Percentiles rank a stretch among this genome's conserved stretches.
Evolutionary conservation across 1,140 invertebrate genomes (phyloP).

Genomic region (Gerris buenoi): DNA sequence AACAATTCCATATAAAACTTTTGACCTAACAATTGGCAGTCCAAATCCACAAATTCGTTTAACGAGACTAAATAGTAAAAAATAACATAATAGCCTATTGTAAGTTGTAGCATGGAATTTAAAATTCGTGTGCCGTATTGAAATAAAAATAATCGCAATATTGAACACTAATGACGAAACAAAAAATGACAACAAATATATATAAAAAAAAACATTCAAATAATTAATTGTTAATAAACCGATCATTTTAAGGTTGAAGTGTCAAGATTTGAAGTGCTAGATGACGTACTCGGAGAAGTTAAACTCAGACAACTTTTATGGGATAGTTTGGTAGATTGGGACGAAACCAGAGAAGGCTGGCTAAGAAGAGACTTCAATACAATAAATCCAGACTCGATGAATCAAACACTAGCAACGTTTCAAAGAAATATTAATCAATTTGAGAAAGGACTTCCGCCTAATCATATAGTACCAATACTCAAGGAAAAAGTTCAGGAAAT

Average conservation of each 20-base stretch:
- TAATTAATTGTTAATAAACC: neutral
- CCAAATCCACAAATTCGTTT: no score
- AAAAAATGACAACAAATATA: neutral
- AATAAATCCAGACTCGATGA: conserved; percentile 55
- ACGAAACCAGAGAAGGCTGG: conserved; percentile 41
- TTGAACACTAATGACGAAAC: no score
- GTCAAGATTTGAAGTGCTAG: conserved; percentile 59
- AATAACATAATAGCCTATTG: no score
- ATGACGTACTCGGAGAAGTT: conserved; percentile 58
- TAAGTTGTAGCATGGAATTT: no score
- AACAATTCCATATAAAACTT: no score
- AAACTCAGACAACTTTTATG: conserved; percentile 61
- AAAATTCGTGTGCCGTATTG: no score
- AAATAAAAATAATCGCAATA: no score
- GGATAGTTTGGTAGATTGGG: conserved; percentile 58
- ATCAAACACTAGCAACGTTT: conserved; percentile 43
- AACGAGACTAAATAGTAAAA: no score
- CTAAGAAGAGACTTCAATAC: conserved; percentile 46
- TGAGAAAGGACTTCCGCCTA: conserved; percentile 39
- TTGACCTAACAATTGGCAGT: no score
- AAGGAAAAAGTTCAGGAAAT: conserved; percentile 60
- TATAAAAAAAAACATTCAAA: neutral
- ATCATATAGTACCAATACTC: conserved; percentile 55
- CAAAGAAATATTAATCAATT: conserved; percentile 42
- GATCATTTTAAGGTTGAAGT: conserved; percentile 51